Conservation (phyloP, 35 echinoderm and acorn worm genomes). For the Ophiothrix spiculata region DNA sequence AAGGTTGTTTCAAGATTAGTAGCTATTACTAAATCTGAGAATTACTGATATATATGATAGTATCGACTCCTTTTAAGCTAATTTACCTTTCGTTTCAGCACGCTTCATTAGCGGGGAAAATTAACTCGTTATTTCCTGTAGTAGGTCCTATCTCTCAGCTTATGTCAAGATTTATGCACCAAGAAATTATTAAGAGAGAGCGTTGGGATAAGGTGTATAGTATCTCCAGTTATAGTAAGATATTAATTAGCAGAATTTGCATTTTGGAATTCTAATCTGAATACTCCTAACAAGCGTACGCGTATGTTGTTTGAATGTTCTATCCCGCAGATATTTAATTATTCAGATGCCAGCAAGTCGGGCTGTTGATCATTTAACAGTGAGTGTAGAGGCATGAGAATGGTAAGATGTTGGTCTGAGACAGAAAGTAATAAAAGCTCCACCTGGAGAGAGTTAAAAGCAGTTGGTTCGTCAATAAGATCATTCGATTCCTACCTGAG, state of each 20-base stretch:
- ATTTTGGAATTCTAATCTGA: background rate
- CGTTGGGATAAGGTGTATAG: constrained; percentile 29
- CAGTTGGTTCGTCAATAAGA: background rate
- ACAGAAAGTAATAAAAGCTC: background rate
- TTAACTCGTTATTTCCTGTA: background rate
- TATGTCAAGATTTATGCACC: constrained; percentile 33
- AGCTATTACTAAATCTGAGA: background rate
- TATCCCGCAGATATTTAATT: background rate
- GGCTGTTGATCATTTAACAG: background rate
- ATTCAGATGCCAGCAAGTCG: background rate
- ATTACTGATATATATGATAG: background rate
- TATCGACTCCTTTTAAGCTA: background rate
- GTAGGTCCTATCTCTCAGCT: constrained; percentile 21
- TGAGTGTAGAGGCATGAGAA: background rate
- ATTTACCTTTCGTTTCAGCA: constrained; percentile 14
- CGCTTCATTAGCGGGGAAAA: constrained; percentile 21
- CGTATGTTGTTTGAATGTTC: background rate
- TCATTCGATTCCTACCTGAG: background rate
- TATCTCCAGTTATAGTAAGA: too few species aligned
- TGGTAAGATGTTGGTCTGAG: constrained; percentile 11
- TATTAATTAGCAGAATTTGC: constrained; percentile 21
- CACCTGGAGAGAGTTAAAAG: constrained; percentile 23
- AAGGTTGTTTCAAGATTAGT: background rate
- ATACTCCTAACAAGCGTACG: background rate
- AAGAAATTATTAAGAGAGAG: constrained; percentile 7